These are phyloP conservation scores for Anguilla rostrata DNA, from an alignment of 2,113 vertebrate species.

Conservation along the genomic window DNA sequence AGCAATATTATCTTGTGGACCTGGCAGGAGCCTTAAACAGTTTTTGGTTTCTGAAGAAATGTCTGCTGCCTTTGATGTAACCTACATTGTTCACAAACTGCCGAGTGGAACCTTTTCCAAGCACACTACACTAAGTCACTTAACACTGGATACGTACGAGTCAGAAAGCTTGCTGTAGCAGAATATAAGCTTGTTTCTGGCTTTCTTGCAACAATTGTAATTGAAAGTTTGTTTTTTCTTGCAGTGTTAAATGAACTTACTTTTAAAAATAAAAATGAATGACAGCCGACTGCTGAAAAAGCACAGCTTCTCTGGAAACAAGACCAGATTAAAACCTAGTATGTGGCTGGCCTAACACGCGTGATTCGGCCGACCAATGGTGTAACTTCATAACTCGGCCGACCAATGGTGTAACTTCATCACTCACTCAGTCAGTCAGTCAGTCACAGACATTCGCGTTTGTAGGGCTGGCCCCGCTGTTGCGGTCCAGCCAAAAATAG, in stretches of 20 bases:
- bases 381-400: too few relatives aligned
- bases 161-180: conserved; percentile 30
- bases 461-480: too few relatives aligned
- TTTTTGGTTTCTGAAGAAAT: conserved; percentile 45
- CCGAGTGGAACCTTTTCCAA: conserved; percentile 23
- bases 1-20: conserved; percentile 74
- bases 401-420: too few relatives aligned
- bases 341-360: too few relatives aligned
- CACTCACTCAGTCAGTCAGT: too few relatives aligned
- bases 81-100: conserved; percentile 30
- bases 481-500: neutral
- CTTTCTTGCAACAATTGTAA: conserved; percentile 46
- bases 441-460: too few relatives aligned
- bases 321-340: too few relatives aligned
- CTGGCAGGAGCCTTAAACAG: conserved; percentile 46
- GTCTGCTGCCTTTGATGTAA: conserved; percentile 36
- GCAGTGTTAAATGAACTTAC: neutral
- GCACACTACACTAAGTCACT: conserved; percentile 47
- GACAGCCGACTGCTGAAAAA: neutral
- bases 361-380: too few relatives aligned
- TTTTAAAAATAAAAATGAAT: neutral
- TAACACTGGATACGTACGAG: conserved; percentile 59
- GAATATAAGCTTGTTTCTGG: neutral
- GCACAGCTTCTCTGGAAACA: neutral
- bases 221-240: conserved; percentile 19